Percentiles rank a stretch among this genome's conserved stretches.
Conservation (phyloP, 2,113 vertebrate species). For the Ranitomeya imitator region DNA sequence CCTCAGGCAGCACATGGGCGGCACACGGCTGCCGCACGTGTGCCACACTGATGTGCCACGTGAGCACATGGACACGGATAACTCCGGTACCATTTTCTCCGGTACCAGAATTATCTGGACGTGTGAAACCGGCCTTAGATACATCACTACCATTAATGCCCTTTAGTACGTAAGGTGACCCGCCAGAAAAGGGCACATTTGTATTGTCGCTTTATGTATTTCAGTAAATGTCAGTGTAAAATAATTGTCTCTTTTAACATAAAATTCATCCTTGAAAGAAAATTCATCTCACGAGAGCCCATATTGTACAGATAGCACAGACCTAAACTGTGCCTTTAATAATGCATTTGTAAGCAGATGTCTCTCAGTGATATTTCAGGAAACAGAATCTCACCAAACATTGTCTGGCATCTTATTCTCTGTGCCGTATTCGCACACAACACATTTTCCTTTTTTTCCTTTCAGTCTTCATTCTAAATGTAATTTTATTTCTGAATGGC, state of each 20-base stretch:
- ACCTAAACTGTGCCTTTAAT: neutral
- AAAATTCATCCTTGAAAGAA: neutral
- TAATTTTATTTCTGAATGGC: conserved; percentile 1
- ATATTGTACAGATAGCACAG: neutral
- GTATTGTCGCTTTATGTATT: neutral
- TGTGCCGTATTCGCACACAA: conserved; percentile 5
- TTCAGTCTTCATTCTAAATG: conserved; percentile 29
- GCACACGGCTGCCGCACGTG: too few species aligned
- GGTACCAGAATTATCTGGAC: too few species aligned
- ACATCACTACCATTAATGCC: neutral
- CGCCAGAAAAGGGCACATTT: neutral
- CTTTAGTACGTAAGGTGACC: neutral
- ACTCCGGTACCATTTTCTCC: too few species aligned
- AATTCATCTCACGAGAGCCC: neutral
- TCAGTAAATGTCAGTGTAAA: neutral
- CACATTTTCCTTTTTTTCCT: neutral
- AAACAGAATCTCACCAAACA: neutral
- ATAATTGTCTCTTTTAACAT: neutral
- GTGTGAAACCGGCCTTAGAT: too few species aligned
- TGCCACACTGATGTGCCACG: too few species aligned
- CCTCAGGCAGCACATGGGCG: too few species aligned
- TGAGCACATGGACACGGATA: too few species aligned
- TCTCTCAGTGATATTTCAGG: neutral
- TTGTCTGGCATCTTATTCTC: conserved; percentile 17
- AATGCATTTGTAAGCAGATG: neutral